These are phyloP conservation scores for Pollenia angustigena DNA, from an alignment of 2,888 invertebrate genomes.

Conservation along the genomic window DNA sequence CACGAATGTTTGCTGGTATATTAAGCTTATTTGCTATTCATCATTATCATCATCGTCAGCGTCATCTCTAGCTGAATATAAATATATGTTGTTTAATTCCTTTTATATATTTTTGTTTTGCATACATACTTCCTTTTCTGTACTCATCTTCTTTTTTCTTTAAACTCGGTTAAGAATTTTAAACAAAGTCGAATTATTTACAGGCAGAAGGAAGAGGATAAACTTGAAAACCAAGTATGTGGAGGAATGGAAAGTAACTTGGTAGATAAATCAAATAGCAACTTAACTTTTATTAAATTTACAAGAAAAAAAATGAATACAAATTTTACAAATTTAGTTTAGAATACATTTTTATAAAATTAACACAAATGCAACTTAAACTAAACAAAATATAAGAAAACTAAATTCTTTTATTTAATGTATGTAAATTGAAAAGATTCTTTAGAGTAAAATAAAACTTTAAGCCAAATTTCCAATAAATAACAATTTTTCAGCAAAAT, in stretches of 20 bases:
- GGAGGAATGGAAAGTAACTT: not conserved
- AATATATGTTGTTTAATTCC: conserved; percentile 23
- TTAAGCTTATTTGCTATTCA: conserved; percentile 12
- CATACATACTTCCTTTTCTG: not conserved
- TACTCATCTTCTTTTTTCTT: not conserved
- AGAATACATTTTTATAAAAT: too few species aligned
- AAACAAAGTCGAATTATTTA: conserved; percentile 13
- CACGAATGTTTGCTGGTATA: conserved; percentile 11
- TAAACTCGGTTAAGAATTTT: conserved; percentile 7
- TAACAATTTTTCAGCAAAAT: too few species aligned
- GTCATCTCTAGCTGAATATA: not conserved
- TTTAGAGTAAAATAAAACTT: too few species aligned
- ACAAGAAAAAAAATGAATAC: too few species aligned
- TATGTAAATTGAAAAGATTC: too few species aligned
- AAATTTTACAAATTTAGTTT: too few species aligned
- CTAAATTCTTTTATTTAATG: too few species aligned
- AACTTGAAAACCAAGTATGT: not conserved
- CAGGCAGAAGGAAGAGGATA: not conserved
- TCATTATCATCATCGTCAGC: conserved; percentile 8
- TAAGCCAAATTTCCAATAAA: too few species aligned
- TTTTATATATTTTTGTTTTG: not conserved
- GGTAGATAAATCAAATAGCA: not conserved
- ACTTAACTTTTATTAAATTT: too few species aligned
- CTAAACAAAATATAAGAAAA: too few species aligned
- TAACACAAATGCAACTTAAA: too few species aligned